Evolutionary conservation across 1,140 invertebrate species (phyloP).

Genomic region (Apocrypta bakeri): DNA sequence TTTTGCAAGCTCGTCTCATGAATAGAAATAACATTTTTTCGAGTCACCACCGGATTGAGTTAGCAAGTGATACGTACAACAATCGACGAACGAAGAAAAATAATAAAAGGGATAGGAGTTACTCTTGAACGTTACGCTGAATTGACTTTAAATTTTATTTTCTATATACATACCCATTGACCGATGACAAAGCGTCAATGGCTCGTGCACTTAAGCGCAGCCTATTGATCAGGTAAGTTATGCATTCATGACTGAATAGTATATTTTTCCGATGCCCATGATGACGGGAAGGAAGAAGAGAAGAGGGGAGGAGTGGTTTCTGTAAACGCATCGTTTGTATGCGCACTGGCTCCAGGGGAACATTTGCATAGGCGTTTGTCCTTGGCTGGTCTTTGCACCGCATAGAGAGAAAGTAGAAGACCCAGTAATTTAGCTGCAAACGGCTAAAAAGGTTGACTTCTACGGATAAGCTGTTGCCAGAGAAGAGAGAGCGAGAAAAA

Average conservation of each 20-base stretch:
- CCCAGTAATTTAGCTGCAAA: constrained; percentile 48
- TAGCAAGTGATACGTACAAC: constrained; percentile 38
- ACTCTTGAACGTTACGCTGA: not conserved
- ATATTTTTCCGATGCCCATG: no score
- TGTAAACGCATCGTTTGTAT: constrained; percentile 67
- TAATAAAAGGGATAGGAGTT: not conserved
- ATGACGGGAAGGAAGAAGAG: no score
- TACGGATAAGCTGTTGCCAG: not conserved
- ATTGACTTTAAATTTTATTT: constrained; percentile 1
- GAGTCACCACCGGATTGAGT: not conserved
- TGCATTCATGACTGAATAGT: constrained; percentile 30
- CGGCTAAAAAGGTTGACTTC: constrained; percentile 50
- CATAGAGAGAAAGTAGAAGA: constrained; percentile 39
- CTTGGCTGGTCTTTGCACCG: constrained; percentile 54
- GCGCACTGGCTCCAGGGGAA: constrained; percentile 62
- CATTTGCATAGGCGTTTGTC: constrained; percentile 66
- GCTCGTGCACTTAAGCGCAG: constrained; percentile 19
- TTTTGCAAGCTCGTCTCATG: constrained; percentile 52
- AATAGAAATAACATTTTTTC: constrained; percentile 60
- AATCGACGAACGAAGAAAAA: constrained; percentile 6
- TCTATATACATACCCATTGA: not conserved
- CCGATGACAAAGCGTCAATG: no score
- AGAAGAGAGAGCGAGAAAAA: constrained; percentile 38
- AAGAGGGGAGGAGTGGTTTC: constrained; percentile 43
- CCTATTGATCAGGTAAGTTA: constrained; percentile 7